Base-by-base conservation (phyloP, 2,888 invertebrate genomes). In the Idaea biselata region DNA sequence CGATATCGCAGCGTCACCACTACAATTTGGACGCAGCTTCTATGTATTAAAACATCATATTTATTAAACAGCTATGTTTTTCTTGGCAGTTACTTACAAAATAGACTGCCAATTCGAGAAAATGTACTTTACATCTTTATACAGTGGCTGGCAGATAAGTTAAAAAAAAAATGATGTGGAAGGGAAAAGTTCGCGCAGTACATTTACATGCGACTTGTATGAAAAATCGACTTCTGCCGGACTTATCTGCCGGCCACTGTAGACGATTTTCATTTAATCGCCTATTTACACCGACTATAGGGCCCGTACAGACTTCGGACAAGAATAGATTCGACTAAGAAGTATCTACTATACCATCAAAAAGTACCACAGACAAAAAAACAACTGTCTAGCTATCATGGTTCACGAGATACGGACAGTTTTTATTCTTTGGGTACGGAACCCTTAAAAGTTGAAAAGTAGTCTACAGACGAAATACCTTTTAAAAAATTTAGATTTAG, bases 201-300 rank as follows among this genome's bases (percentile, higher is more conserved):
- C n/a, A n/a, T n/a, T n/a, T n/a, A n/a, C n/a, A n/a, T n/a, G n/a
- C n/a, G n/a, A n/a, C n/a, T n/a, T n/a, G n/a, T n/a, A n/a, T n/a
- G n/a, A n/a, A n/a, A n/a, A n/a, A n/a, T n/a, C n/a, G n/a, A n/a
- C n/a, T n/a, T n/a, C n/a, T n/a, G n/a, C n/a, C n/a, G n/a, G n/a
- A n/a, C n/a, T n/a, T n/a, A n/a, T n/a, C n/a, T n/a, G n/a, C n/a
- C n/a, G n/a, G n/a, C n/a, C n/a, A n/a, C n/a, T n/a, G n/a, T n/a
- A 67, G 65, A 70, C 68, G 69, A 67, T 74, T 73, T 74, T 77
- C 75, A 64, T 67, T 78, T 77, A 66, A 73, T 80, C 73, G 84
- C 83, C 76, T 86, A 86, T 86, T 76, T 86, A 85, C 85, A 86
- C 44, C 44, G 44, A 33, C 33, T 33, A 33, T 33, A 33, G 14